phyloP scores from a whole-genome alignment of 1,140 invertebrate genomes.

The Bombus confusus region DNA sequence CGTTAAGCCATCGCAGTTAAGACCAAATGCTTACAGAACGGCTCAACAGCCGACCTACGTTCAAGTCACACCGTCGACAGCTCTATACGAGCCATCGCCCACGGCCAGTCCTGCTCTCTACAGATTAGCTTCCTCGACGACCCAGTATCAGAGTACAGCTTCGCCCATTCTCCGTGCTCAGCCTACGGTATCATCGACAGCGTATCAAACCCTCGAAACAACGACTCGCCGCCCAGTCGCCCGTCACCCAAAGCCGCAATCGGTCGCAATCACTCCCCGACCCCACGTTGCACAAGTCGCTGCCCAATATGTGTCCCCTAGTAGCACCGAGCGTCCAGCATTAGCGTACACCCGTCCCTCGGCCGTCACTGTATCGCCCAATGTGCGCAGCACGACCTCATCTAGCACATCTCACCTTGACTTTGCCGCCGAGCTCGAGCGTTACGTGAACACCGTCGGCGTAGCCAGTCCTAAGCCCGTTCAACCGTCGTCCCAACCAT shows the following conservation, averaged over 20 bases:
- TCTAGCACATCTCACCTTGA: conserved; percentile 84
- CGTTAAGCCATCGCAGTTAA: conserved; percentile 72
- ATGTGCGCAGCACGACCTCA: conserved; percentile 76
- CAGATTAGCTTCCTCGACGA: conserved; percentile 79
- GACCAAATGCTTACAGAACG: conserved; percentile 72
- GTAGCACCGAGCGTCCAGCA: conserved; percentile 83
- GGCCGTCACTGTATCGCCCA: conserved; percentile 79
- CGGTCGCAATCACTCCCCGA: conserved; percentile 85
- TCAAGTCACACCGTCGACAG: conserved; percentile 71
- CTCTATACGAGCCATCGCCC: conserved; percentile 75
- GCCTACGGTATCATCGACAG: conserved; percentile 69
- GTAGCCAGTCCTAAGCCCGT: conserved; percentile 78
- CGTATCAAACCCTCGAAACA: conserved; percentile 80
- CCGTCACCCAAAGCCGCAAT: conserved; percentile 81
- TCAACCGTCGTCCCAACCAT: conserved; percentile 48
- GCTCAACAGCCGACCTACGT: conserved; percentile 69
- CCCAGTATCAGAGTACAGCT: conserved; percentile 76
- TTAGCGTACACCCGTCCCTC: conserved; percentile 70
- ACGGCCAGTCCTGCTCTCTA: conserved; percentile 77
- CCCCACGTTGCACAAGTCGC: conserved; percentile 86
- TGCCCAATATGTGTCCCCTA: conserved; percentile 83
- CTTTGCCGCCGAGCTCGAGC: conserved; percentile 89
- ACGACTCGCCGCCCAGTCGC: conserved; percentile 79
- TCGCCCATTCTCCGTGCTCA: conserved; percentile 68
- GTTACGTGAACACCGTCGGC: conserved; percentile 89